A percentile compares a stretch with the other conserved stretches of the same genome.
These are phyloP conservation scores for Trematomus bernacchii DNA, from an alignment of 2,797 vertebrate genomes.

Conservation along the genomic window DNA sequence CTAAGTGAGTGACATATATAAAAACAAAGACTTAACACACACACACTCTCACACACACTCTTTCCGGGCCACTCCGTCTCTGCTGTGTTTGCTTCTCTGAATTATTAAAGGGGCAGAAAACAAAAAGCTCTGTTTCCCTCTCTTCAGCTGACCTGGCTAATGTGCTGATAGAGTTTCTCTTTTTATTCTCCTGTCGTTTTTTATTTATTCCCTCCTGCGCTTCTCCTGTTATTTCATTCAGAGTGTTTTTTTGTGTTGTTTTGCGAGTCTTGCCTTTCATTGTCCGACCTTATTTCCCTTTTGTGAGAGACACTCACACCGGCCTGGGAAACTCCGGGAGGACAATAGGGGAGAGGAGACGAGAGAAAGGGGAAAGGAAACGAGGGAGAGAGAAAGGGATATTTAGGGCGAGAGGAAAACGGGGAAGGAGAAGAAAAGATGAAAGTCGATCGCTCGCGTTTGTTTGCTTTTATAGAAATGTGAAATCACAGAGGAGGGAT, in stretches of 20 bases:
- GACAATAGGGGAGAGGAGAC: constrained; percentile 65
- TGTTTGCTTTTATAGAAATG: constrained; percentile 20
- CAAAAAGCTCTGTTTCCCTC: constrained; percentile 73
- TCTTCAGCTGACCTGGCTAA: constrained; percentile 77
- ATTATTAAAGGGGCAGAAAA: constrained; percentile 80
- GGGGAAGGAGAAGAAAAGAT: constrained; percentile 27
- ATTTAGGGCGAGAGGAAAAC: constrained; percentile 49
- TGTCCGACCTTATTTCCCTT: constrained; percentile 73
- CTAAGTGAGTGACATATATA: constrained; percentile 18
- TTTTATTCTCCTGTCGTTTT: constrained; percentile 54
- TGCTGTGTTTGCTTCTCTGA: constrained; percentile 72
- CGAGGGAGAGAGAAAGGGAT: constrained; percentile 47
- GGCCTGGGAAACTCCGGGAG: constrained; percentile 70
- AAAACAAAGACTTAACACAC: constrained; percentile 34
- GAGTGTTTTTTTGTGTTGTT: constrained; percentile 52
- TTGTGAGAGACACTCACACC: constrained; percentile 73
- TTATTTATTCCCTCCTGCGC: constrained; percentile 58
- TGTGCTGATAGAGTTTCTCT: constrained; percentile 73
- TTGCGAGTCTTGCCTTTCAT: constrained; percentile 46
- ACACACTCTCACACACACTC: constrained; percentile 7
- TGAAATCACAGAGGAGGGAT: constrained; percentile 25
- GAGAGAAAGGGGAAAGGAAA: constrained; percentile 59
- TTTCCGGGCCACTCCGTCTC: constrained; percentile 57
- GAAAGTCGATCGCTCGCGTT: constrained; percentile 52
- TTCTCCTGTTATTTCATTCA: constrained; percentile 64